Evolutionary conservation across 2,113 vertebrate species (phyloP), one percentile per base, ranked within the genome.

Genomic region (Trachemys scripta): DNA sequence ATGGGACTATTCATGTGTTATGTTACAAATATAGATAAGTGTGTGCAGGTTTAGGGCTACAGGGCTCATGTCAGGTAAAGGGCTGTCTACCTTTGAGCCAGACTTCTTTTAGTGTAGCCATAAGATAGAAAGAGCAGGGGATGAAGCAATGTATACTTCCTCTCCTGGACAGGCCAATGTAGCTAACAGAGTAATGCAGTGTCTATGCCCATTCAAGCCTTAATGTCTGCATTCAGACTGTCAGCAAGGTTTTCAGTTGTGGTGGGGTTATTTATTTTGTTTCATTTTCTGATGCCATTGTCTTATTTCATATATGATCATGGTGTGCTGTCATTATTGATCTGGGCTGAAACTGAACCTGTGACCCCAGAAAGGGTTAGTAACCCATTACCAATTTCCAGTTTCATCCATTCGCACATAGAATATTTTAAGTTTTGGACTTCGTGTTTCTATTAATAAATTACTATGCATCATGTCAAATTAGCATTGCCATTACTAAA

Each of bases 401-500:
- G n/a, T 87, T 42, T 91, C 1, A 1, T 83, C 90, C 69, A 93
- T 93, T 72, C 76, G 65, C 5, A 0, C 2, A 0, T 59, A 2
- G 90, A 89, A 82, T 92, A 89, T 93, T 95, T 96, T 79, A 95
- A 96, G 86, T 96, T 94, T 94, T 84, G 90, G 90, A 90, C 95
- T 95, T 97, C 94, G 89, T 96, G 94, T 82, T 97, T 88, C 92
- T 96, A 96, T 97, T 98, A 98, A 97, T 97, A 97, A 97, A 97
- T 98, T 97, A 95, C 97, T 97, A 96, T 96, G 97, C 96, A 97
- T 96, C 93, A 69, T 88, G 95, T 97, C 95, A 97, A 97, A 97
- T 98, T 98, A 98, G 94, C 97, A 95, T 97, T 95, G 95, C 96
- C 93, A 96, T 97, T 98, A 95, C 97, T 96, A 92, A 96, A 97